Evolutionary conservation across 2,888 invertebrate species (phyloP).

Genomic region (Xestia rhomboidea): DNA sequence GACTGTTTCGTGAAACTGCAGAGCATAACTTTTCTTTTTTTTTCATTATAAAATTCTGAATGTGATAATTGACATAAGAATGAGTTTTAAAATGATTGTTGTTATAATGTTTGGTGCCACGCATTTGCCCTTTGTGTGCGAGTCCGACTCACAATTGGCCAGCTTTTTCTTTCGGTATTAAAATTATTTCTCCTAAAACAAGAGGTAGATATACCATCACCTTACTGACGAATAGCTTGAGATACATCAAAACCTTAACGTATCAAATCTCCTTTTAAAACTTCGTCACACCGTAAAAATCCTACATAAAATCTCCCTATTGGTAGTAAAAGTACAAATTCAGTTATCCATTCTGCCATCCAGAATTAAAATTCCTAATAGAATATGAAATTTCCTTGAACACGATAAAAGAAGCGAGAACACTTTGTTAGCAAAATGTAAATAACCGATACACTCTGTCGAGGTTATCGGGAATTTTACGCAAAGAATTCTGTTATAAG

Average conservation of each 20-base stretch:
- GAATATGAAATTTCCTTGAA: slow-evolving; percentile 61
- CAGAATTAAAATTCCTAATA: slow-evolving; percentile 64
- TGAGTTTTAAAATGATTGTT: not conserved
- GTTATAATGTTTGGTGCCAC: not conserved
- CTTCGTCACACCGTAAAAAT: slow-evolving; percentile 47
- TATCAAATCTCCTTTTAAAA: slow-evolving; percentile 5
- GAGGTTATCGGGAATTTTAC: slow-evolving; percentile 66
- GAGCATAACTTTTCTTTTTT: too few species aligned
- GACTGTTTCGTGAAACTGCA: too few species aligned
- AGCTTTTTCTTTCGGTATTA: not conserved
- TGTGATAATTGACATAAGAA: too few species aligned
- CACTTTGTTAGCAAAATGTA: slow-evolving; percentile 64
- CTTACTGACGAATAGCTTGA: not conserved
- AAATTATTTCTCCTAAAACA: not conserved
- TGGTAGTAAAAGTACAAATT: slow-evolving; percentile 63
- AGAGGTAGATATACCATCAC: not conserved
- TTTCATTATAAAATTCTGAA: too few species aligned
- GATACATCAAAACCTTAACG: not conserved
- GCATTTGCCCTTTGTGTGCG: not conserved
- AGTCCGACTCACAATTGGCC: not conserved
- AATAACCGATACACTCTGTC: slow-evolving; percentile 65
- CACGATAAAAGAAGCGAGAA: slow-evolving; percentile 62
- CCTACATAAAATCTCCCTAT: slow-evolving; percentile 29
- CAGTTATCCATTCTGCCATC: slow-evolving; percentile 59
- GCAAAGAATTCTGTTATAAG: slow-evolving; percentile 61